These are phyloP conservation scores for Maccullochella peelii DNA, from an alignment of 2,113 vertebrate genomes.

Conservation along the genomic window DNA sequence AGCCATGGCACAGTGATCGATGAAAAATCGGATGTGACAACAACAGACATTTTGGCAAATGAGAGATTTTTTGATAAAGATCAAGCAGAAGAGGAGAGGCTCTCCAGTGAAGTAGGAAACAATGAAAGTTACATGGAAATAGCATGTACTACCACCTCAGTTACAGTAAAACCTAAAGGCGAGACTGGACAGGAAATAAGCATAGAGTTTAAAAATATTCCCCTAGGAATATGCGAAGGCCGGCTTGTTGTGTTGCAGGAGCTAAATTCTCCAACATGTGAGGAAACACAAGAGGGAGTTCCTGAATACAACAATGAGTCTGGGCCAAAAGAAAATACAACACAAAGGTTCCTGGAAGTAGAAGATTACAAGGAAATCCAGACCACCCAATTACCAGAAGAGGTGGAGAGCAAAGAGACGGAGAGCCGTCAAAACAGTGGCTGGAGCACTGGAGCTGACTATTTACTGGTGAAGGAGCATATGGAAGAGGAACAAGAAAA, in stretches of 20 bases:
- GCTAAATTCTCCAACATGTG: constrained; percentile 34
- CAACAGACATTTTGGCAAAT: not conserved
- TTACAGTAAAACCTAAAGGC: constrained; percentile 44
- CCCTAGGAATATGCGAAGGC: constrained; percentile 37
- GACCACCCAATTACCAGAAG: constrained; percentile 68
- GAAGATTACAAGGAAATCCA: constrained; percentile 53
- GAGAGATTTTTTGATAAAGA: constrained; percentile 4
- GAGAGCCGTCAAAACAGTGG: constrained; percentile 54
- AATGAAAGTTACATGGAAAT: constrained; percentile 14
- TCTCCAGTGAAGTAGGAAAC: not conserved
- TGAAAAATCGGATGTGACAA: not conserved
- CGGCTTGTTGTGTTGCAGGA: constrained; percentile 28
- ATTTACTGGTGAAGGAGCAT: constrained; percentile 33
- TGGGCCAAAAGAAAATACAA: constrained; percentile 54
- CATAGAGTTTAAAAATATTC: constrained; percentile 36
- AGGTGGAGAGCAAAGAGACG: constrained; percentile 51
- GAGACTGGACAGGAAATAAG: constrained; percentile 60
- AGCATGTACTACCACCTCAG: not conserved
- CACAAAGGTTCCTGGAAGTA: constrained; percentile 68
- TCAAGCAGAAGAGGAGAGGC: constrained; percentile 7
- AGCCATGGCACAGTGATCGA: too few species aligned
- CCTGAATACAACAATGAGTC: constrained; percentile 72
- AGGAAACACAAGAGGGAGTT: constrained; percentile 71
- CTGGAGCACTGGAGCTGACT: not conserved
- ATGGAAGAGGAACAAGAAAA: constrained; percentile 38